A percentile compares a stretch with the other conserved stretches of the same genome.
These are phyloP conservation scores for Somateria mollissima DNA, from an alignment of 2,797 vertebrate genomes.

Conservation along the genomic window DNA sequence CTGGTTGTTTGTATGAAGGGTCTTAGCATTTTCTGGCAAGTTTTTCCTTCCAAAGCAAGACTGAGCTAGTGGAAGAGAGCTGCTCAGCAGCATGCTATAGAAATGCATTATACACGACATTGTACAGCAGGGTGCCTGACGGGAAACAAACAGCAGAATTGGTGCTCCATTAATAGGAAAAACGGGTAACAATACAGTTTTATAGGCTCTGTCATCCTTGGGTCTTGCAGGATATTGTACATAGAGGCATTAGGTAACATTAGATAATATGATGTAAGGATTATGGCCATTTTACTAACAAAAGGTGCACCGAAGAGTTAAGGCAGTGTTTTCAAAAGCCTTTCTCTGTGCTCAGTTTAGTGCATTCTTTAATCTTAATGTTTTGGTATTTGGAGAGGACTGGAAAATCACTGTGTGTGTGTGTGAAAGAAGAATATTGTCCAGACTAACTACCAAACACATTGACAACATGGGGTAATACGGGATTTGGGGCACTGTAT, in stretches of 20 bases:
- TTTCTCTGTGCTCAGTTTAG: background rate
- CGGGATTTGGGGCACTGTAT: background rate
- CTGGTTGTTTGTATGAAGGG: slow-evolving; percentile 1
- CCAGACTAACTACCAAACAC: background rate
- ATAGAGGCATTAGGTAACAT: background rate
- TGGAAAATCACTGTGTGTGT: background rate
- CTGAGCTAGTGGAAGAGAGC: background rate
- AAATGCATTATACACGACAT: background rate
- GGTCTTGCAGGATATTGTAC: background rate
- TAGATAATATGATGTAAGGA: background rate
- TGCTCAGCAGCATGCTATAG: background rate
- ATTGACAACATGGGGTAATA: background rate
- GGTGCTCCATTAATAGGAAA: background rate
- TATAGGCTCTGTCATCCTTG: background rate
- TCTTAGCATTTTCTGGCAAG: background rate
- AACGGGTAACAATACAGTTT: background rate
- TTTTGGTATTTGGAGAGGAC: background rate
- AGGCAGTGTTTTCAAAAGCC: slow-evolving; percentile 23
- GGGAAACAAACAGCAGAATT: slow-evolving; percentile 5
- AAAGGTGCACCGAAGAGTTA: slow-evolving; percentile 24
- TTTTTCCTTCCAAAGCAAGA: background rate
- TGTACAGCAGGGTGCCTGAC: background rate
- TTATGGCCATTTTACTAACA: slow-evolving; percentile 13
- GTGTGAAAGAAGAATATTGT: background rate
- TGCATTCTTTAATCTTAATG: background rate